Percentiles rank a stretch among this genome's conserved stretches.
Conservation (phyloP, 2,888 invertebrate genomes). For the Lithophane ornitopus region DNA sequence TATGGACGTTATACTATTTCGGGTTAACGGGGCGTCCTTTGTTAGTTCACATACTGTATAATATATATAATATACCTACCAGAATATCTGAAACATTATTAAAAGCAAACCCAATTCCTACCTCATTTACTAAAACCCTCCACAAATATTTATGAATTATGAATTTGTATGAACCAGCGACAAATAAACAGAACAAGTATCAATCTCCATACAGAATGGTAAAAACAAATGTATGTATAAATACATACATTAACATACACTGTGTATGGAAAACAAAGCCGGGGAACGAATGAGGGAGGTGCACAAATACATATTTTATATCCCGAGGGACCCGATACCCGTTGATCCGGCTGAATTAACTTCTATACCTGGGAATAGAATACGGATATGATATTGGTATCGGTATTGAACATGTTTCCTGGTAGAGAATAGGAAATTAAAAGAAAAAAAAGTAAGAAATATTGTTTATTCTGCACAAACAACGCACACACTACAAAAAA, state of each 20-base stretch:
- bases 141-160: constrained; percentile 20
- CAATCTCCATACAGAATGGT: constrained; percentile 52
- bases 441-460: no score
- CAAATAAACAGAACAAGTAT: constrained; percentile 38
- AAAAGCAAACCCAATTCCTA: background rate
- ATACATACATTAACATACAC: constrained; percentile 38
- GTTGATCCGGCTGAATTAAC: constrained; percentile 31
- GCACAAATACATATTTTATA: constrained; percentile 52
- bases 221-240: constrained; percentile 41
- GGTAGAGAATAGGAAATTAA: background rate
- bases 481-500: no score
- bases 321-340: constrained; percentile 42
- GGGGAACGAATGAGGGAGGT: constrained; percentile 24
- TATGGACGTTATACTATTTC: no score
- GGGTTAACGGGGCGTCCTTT: no score
- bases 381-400: constrained; percentile 13
- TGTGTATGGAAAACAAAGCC: constrained; percentile 45
- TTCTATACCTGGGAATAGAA: constrained; percentile 13
- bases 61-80: no score
- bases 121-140: constrained; percentile 1
- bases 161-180: constrained; percentile 24
- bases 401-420: background rate
- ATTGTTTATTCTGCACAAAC: no score
- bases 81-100: background rate
- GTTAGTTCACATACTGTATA: no score